phyloP scores from a whole-genome alignment of 1,140 invertebrate species.

The Drosophila ogumai region DNA sequence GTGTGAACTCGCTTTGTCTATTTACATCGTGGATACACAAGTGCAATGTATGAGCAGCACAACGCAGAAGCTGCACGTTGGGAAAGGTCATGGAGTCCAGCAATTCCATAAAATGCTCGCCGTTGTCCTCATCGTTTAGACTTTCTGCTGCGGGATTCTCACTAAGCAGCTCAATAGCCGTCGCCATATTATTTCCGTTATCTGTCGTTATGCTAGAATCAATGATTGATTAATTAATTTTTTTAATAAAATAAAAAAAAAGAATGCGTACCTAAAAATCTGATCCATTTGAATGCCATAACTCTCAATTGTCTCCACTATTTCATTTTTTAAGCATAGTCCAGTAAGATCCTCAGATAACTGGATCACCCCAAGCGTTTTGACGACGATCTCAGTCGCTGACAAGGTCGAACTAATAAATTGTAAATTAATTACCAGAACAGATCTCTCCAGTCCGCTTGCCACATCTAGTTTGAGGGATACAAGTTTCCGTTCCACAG shows the following conservation, averaged over 20 bases:
- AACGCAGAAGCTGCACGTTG: conserved; percentile 23
- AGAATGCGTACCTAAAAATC: conserved; percentile 22
- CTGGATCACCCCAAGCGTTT: conserved; percentile 23
- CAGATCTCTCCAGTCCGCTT: background rate
- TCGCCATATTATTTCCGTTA: conserved; percentile 31
- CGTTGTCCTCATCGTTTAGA: conserved; percentile 20
- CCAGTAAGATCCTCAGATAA: conserved; percentile 3
- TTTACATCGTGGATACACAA: conserved; percentile 26
- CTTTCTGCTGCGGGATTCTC: conserved; percentile 16
- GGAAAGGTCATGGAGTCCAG: conserved; percentile 14
- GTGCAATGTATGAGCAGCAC: conserved; percentile 26
- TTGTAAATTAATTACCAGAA: conserved; percentile 1
- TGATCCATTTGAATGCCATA: conserved; percentile 26
- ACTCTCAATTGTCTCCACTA: conserved; percentile 11
- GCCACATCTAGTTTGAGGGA: background rate
- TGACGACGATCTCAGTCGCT: conserved; percentile 17
- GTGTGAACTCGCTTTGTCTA: conserved; percentile 8
- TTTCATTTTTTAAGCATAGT: conserved; percentile 12
- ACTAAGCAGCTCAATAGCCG: conserved; percentile 25
- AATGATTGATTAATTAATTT: background rate
- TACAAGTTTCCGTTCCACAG: background rate
- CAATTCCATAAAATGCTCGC: conserved; percentile 24
- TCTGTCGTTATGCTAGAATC: conserved; percentile 14
- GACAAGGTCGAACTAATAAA: conserved; percentile 13
- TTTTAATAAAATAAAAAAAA: too few relatives aligned